Percentiles rank a stretch among this genome's conserved stretches.
Evolutionary conservation across 2,888 invertebrate species (phyloP).

Genomic region (Aleiodes leptofemur): DNA sequence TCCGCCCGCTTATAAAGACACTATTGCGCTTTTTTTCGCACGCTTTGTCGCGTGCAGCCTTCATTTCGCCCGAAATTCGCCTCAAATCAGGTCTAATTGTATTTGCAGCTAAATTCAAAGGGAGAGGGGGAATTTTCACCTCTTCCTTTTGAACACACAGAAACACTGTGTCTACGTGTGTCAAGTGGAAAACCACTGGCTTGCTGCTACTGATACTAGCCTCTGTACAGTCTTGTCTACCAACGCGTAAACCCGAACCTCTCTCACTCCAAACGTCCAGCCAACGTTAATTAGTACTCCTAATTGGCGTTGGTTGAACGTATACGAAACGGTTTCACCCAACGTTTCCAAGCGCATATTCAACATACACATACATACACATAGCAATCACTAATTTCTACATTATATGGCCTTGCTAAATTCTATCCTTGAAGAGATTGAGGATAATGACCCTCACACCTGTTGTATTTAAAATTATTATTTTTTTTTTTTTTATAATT

Average conservation of each 20-base stretch:
- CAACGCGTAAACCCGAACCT: constrained; percentile 45
- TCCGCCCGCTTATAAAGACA: constrained; percentile 10
- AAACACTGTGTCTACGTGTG: constrained; percentile 33
- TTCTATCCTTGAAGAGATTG: constrained; percentile 25
- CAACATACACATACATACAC: neutral
- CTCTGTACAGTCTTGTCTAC: constrained; percentile 23
- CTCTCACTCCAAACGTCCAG: constrained; percentile 42
- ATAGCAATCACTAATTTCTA: constrained; percentile 17
- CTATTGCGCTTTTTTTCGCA: neutral
- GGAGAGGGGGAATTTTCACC: constrained; percentile 28
- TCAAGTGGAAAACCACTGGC: constrained; percentile 39
- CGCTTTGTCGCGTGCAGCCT: neutral
- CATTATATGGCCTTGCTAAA: constrained; percentile 10
- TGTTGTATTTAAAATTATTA: neutral
- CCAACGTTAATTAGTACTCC: constrained; percentile 48
- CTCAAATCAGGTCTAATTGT: constrained; percentile 21
- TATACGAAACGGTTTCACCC: constrained; percentile 35
- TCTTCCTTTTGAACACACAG: constrained; percentile 26
- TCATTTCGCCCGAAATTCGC: constrained; percentile 22
- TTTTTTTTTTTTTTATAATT: neutral
- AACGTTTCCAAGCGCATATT: constrained; percentile 36
- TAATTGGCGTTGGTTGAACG: constrained; percentile 48
- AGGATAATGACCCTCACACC: constrained; percentile 28
- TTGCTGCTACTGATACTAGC: neutral
- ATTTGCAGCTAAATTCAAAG: constrained; percentile 2